Conservation (phyloP, 2,888 invertebrate genomes). For the Dryomyza anilis region DNA sequence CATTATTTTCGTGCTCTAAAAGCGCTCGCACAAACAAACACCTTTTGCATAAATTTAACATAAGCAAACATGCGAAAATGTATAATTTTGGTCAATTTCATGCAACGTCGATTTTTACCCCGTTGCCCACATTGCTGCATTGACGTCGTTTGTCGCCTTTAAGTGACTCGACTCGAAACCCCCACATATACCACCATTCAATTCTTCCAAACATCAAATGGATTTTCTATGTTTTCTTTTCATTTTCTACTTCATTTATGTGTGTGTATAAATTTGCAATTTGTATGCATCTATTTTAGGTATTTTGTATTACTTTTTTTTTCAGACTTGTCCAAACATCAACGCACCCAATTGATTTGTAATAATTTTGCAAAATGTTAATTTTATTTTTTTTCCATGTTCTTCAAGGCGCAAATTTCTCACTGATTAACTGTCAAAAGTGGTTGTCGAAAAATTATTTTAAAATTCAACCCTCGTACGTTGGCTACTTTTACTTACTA, state of each 20-base stretch:
- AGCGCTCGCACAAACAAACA: slow-evolving; percentile 18
- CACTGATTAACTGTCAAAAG: slow-evolving; percentile 7
- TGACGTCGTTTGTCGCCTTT: no score
- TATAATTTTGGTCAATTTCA: slow-evolving; percentile 58
- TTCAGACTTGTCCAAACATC: slow-evolving; percentile 7
- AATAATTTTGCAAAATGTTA: no score
- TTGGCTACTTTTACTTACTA: background rate
- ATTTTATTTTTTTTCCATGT: no score
- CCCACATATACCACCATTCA: no score
- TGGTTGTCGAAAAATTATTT: slow-evolving; percentile 21
- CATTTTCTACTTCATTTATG: slow-evolving; percentile 39
- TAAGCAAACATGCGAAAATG: slow-evolving; percentile 33
- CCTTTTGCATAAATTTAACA: slow-evolving; percentile 53
- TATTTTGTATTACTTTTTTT: slow-evolving; percentile 13
- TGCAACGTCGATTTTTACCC: no score
- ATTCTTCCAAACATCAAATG: slow-evolving; percentile 50
- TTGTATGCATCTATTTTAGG: slow-evolving; percentile 49
- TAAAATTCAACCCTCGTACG: slow-evolving; percentile 45
- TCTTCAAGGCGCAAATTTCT: no score
- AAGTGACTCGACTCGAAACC: background rate
- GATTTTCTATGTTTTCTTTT: slow-evolving; percentile 57
- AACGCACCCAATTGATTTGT: slow-evolving; percentile 49
- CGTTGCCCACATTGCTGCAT: slow-evolving; percentile 46
- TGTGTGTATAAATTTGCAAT: slow-evolving; percentile 39
- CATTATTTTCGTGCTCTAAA: background rate